phyloP scores from a whole-genome alignment of 2,797 vertebrate species.

The Hydrocynus forskahlii region DNA sequence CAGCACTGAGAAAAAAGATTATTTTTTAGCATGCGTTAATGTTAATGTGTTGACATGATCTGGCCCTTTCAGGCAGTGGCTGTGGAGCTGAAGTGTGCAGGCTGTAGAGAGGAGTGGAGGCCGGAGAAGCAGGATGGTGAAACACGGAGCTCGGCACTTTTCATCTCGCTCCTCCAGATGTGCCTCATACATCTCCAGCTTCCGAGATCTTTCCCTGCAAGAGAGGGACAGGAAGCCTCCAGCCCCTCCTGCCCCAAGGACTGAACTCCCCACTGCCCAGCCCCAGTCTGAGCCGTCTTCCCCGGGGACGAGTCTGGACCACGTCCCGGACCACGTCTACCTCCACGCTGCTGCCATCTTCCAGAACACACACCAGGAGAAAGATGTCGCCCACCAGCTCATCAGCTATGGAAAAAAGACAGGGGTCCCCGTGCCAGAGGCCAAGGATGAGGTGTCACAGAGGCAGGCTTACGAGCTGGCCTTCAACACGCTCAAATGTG shows the following conservation, averaged over 20 bases:
- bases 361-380: slow-evolving; percentile 79
- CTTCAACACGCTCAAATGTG: slow-evolving; percentile 90
- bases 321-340: slow-evolving; percentile 80
- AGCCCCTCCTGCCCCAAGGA: slow-evolving; percentile 35
- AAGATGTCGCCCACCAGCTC: slow-evolving; percentile 68
- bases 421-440: slow-evolving; percentile 45
- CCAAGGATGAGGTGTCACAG: slow-evolving; percentile 72
- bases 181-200: slow-evolving; percentile 49
- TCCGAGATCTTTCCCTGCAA: slow-evolving; percentile 59
- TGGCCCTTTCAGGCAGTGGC: no score
- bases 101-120: not conserved
- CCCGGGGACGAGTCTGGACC: slow-evolving; percentile 40
- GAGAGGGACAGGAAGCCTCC: slow-evolving; percentile 31
- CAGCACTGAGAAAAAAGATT: no score
- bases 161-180: slow-evolving; percentile 35
- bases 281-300: slow-evolving; percentile 53
- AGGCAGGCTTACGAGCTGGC: slow-evolving; percentile 82
- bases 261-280: slow-evolving; percentile 37
- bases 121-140: slow-evolving; percentile 62
- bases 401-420: slow-evolving; percentile 77
- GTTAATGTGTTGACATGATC: no score
- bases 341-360: slow-evolving; percentile 85
- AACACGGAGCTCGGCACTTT: slow-evolving; percentile 53
- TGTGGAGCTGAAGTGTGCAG: not conserved
- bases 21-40: no score